Evolutionary conservation across 2,888 invertebrate genomes (phyloP).

Genomic region (Drosophila imparisetae): DNA sequence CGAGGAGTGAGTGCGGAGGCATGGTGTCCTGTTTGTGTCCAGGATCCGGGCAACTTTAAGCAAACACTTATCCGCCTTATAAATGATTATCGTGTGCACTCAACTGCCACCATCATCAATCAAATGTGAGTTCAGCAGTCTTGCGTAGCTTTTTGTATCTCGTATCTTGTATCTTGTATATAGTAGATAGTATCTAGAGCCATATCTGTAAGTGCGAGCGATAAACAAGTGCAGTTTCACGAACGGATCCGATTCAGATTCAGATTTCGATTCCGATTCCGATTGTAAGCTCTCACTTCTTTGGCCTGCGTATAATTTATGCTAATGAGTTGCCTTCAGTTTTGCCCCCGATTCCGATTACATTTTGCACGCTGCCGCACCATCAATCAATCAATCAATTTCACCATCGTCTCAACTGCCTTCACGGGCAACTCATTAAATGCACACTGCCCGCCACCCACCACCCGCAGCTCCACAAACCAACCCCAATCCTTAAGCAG

Average conservation of each 20-base stretch:
- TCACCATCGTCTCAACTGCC: conserved; percentile 53
- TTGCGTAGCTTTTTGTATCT: conserved; percentile 17
- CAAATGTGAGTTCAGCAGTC: conserved; percentile 64
- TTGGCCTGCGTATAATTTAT: conserved; percentile 63
- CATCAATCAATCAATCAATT: conserved; percentile 71
- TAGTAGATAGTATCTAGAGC: neutral
- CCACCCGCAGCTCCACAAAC: neutral
- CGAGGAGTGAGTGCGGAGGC: neutral
- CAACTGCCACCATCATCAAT: conserved; percentile 68
- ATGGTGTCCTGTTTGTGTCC: conserved; percentile 12
- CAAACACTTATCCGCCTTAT: conserved; percentile 65
- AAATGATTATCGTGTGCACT: conserved; percentile 72
- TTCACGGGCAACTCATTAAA: conserved; percentile 63
- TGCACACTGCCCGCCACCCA: conserved; percentile 28
- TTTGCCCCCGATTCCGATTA: conserved; percentile 31
- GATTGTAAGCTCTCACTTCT: neutral
- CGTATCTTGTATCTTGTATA: neutral
- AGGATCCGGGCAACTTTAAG: conserved; percentile 15
- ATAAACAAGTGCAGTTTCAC: conserved; percentile 36
- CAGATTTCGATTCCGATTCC: neutral
- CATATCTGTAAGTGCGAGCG: conserved; percentile 4
- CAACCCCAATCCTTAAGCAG: neutral
- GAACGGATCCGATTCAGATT: conserved; percentile 13
- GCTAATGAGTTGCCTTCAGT: conserved; percentile 62
- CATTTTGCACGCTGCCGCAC: conserved; percentile 44